These are phyloP conservation scores for Rhombomys opimus DNA, from an alignment of 2,113 vertebrate genomes.

Conservation along the genomic window DNA sequence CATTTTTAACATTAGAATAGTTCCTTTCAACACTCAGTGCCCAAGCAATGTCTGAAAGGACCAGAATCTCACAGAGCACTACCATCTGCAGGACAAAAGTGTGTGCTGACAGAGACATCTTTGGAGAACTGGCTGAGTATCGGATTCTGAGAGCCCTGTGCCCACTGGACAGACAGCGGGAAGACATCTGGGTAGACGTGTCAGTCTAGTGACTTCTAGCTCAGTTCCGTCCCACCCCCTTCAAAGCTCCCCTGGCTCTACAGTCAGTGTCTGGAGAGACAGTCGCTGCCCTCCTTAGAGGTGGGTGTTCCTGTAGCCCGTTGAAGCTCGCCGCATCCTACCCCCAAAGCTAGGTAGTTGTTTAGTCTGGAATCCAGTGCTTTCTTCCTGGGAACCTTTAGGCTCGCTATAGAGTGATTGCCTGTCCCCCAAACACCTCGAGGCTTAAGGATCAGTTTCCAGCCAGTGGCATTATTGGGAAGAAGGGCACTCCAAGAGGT, in stretches of 20 bases:
- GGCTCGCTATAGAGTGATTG: not conserved
- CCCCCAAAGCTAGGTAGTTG: not conserved
- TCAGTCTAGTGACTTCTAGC: not conserved
- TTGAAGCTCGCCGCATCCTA: not conserved
- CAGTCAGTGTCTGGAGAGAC: not conserved
- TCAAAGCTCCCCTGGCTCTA: not conserved
- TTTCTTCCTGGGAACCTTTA: not conserved
- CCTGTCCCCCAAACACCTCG: not conserved
- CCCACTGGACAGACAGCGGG: no score
- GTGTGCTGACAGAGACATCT: not conserved
- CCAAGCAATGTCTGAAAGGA: not conserved
- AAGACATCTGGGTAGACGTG: not conserved
- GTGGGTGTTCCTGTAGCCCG: not conserved
- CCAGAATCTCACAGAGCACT: not conserved
- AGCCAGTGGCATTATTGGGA: not conserved
- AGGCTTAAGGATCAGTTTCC: not conserved
- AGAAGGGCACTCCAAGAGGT: not conserved
- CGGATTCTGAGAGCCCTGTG: not conserved
- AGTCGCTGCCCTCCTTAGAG: not conserved
- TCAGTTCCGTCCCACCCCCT: not conserved
- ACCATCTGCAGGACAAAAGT: not conserved
- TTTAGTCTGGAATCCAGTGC: not conserved
- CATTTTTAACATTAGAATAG: not conserved
- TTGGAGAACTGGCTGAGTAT: not conserved
- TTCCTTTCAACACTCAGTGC: not conserved